Conservation (phyloP, 2,888 invertebrate genomes). For the Acleris literana region DNA sequence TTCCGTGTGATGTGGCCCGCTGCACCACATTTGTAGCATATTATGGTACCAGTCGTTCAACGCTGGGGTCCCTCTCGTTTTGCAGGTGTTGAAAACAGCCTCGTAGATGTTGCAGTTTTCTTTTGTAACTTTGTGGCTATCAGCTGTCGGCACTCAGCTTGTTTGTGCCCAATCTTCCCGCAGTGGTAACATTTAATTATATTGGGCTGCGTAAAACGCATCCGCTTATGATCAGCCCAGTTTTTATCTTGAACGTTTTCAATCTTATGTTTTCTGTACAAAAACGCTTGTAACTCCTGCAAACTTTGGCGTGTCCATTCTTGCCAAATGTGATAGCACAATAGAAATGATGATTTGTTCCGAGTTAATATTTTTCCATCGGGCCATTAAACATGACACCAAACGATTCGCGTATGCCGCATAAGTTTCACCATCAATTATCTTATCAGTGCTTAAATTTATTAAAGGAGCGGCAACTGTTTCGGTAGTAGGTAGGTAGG, state of each 20-base stretch:
- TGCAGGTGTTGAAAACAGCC: not conserved
- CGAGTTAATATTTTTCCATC: not conserved
- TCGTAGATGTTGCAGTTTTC: not conserved
- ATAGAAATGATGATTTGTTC: not conserved
- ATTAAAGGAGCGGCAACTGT: constrained; percentile 20
- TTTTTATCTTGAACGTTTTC: not conserved
- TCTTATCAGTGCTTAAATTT: not conserved
- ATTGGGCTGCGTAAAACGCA: not conserved
- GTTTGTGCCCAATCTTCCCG: not conserved
- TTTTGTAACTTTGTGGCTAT: not conserved
- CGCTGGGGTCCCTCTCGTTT: constrained; percentile 1
- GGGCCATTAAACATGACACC: not conserved
- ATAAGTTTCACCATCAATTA: not conserved
- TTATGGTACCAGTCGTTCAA: not conserved
- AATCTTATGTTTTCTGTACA: not conserved
- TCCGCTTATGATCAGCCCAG: not conserved
- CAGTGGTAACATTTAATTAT: not conserved
- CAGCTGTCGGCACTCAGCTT: not conserved
- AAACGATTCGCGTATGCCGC: not conserved
- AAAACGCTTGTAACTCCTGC: not conserved
- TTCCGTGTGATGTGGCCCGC: not conserved
- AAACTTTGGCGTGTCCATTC: not conserved
- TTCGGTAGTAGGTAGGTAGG: no score
- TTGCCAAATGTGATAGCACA: not conserved
- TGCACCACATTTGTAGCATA: not conserved